phyloP scores from a whole-genome alignment of 1,140 invertebrate genomes.

The Dufourea novaeangliae region DNA sequence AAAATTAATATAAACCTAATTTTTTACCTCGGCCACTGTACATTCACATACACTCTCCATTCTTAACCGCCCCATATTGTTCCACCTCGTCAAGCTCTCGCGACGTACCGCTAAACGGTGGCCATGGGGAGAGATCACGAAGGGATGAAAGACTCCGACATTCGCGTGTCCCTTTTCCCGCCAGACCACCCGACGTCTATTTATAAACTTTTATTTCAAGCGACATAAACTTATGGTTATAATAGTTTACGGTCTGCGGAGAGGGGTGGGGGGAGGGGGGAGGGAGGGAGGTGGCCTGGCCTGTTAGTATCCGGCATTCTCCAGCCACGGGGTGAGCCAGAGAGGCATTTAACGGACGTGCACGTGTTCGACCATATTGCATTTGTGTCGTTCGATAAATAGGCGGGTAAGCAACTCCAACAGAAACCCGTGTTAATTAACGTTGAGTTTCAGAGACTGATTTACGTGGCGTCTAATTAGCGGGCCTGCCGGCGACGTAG shows the following conservation, averaged over 20 bases:
- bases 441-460: constrained; percentile 81
- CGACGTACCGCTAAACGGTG: no score
- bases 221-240: constrained; percentile 51
- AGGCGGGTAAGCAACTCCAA: constrained; percentile 79
- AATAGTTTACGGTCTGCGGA: constrained; percentile 26
- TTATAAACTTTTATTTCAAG: constrained; percentile 46
- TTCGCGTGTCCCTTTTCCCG: no score
- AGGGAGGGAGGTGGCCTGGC: no score
- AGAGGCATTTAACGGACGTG: constrained; percentile 67
- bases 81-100: no score
- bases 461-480: constrained; percentile 82
- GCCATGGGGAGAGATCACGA: no score
- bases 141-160: no score
- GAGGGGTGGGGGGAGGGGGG: no score
- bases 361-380: constrained; percentile 73
- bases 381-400: constrained; percentile 78
- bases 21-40: no score
- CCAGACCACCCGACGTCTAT: constrained; percentile 25
- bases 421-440: constrained; percentile 81
- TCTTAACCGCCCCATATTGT: no score
- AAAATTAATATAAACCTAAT: no score
- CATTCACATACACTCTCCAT: no score
- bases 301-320: constrained; percentile 61
- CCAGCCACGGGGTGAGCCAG: constrained; percentile 35
- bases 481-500: constrained; percentile 79